phyloP scores from a whole-genome alignment of 1,140 invertebrate genomes.

The Theocolax elegans region DNA sequence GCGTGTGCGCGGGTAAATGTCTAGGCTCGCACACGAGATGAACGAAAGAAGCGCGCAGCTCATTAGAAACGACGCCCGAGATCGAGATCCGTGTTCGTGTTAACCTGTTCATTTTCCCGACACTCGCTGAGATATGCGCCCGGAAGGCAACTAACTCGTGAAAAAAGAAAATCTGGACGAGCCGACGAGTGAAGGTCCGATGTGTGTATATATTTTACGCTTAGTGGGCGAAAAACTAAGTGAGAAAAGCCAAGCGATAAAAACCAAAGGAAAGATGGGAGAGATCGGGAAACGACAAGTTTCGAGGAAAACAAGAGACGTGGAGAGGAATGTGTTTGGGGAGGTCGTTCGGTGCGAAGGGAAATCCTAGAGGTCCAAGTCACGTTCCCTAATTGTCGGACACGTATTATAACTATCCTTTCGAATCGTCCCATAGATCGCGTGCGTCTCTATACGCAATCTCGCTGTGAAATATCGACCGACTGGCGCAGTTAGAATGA shows the following conservation, averaged over 20 bases:
- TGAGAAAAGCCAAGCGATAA: no score
- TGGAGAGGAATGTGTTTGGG: no score
- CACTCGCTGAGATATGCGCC: slow-evolving; percentile 2
- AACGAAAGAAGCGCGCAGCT: background rate
- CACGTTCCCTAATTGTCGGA: slow-evolving; percentile 60
- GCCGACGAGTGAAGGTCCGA: background rate
- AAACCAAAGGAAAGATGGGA: background rate
- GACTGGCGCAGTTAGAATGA: slow-evolving; percentile 28
- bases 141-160: slow-evolving; percentile 1
- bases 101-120: slow-evolving; percentile 33
- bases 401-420: slow-evolving; percentile 39
- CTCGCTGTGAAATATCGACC: slow-evolving; percentile 22
- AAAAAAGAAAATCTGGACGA: background rate
- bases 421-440: no score
- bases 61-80: slow-evolving; percentile 16
- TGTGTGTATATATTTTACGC: no score
- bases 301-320: slow-evolving; percentile 12
- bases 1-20: background rate
- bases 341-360: background rate
- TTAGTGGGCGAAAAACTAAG: no score
- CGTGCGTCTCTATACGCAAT: background rate
- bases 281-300: background rate
- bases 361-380: no score
- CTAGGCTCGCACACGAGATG: background rate
- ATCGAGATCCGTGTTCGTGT: slow-evolving; percentile 19